Evolutionary conservation across 2,888 invertebrate genomes (phyloP).

Genomic region (Lathronympha strigana): DNA sequence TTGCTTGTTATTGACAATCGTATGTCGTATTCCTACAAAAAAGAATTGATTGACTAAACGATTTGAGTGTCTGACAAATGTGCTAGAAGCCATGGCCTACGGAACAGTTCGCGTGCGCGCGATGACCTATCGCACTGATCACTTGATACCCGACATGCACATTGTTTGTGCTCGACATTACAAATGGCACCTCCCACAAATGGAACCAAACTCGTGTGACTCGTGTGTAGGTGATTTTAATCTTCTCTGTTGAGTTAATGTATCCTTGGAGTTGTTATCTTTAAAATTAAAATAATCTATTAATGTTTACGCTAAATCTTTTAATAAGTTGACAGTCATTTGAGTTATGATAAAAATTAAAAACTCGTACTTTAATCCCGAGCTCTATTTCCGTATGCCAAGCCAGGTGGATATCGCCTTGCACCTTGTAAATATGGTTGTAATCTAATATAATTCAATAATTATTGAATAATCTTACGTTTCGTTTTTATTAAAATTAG

Average conservation of each 20-base stretch:
- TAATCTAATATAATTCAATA: too few relatives aligned
- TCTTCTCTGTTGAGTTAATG: slow-evolving; percentile 46
- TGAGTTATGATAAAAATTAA: too few relatives aligned
- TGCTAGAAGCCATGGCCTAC: slow-evolving; percentile 9
- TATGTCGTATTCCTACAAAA: background rate
- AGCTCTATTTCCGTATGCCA: too few relatives aligned
- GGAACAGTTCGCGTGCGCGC: slow-evolving; percentile 55
- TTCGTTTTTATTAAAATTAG: too few relatives aligned
- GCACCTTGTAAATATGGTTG: too few relatives aligned
- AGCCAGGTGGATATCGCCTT: too few relatives aligned
- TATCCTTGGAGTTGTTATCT: slow-evolving; percentile 37
- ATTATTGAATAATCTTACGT: too few relatives aligned
- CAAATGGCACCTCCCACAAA: slow-evolving; percentile 71
- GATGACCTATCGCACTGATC: slow-evolving; percentile 64
- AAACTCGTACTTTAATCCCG: too few relatives aligned
- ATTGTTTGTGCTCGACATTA: slow-evolving; percentile 61
- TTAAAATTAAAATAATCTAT: slow-evolving; percentile 12
- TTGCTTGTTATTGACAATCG: too few relatives aligned
- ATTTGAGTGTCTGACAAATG: slow-evolving; percentile 19
- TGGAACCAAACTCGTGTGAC: slow-evolving; percentile 54
- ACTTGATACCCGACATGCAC: slow-evolving; percentile 61
- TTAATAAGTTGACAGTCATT: too few relatives aligned
- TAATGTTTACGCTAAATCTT: background rate
- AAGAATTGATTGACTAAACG: background rate
- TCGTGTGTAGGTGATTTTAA: slow-evolving; percentile 54